These are phyloP conservation scores for Rhombomys opimus DNA, from an alignment of 2,113 vertebrate genomes.

Conservation along the genomic window DNA sequence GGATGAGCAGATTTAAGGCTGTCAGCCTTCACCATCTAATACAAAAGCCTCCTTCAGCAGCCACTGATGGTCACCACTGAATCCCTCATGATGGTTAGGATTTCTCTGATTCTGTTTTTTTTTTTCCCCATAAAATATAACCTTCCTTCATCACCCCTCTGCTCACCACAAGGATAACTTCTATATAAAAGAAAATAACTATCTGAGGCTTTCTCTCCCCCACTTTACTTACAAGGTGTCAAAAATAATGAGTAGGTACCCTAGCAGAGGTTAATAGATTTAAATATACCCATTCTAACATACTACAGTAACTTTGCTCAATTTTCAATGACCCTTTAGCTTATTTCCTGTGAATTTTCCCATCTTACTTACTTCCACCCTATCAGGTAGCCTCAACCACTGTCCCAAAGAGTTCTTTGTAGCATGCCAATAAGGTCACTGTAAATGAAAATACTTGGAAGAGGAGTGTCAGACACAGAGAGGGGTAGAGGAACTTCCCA, in stretches of 20 bases:
- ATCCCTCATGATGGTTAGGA: fast-evolving
- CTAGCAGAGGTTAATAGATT: neutral
- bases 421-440: neutral
- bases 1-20: neutral
- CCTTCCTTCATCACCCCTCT: neutral
- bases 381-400: neutral
- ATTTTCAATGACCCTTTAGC: neutral
- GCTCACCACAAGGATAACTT: neutral
- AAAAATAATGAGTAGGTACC: neutral
- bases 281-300: neutral
- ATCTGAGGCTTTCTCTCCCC: neutral
- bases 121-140: neutral
- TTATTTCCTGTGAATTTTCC: neutral
- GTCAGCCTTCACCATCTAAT: neutral
- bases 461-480: neutral
- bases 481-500: no score
- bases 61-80: neutral
- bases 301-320: neutral
- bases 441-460: neutral
- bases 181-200: neutral
- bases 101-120: neutral
- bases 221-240: neutral
- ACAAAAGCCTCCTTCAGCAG: neutral
- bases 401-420: neutral
- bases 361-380: neutral